Percentiles rank a stretch among this genome's conserved stretches.
Conservation (phyloP, 2,888 invertebrate species). For the Arge pagana region DNA sequence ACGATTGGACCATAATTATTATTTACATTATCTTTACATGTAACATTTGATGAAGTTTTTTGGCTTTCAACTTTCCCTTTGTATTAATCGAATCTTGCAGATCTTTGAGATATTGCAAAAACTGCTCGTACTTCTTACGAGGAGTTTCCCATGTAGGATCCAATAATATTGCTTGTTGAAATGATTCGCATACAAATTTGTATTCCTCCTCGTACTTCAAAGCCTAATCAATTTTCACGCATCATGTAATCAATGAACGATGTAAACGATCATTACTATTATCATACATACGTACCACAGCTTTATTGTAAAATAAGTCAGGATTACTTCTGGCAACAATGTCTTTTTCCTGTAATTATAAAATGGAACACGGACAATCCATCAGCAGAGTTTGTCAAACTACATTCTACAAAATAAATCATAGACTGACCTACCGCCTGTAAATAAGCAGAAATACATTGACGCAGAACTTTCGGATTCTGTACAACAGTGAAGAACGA, state of each 20-base stretch:
- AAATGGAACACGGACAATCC: constrained; percentile 25
- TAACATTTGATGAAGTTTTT: constrained; percentile 70
- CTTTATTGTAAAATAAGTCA: constrained; percentile 84
- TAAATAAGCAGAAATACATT: constrained; percentile 78
- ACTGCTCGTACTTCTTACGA: constrained; percentile 63
- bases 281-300: constrained; percentile 67
- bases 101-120: constrained; percentile 69
- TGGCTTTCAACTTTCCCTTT: constrained; percentile 76
- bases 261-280: constrained; percentile 5
- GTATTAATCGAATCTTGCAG: constrained; percentile 68
- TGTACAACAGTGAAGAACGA: constrained; percentile 78
- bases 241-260: constrained; percentile 8
- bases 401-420: too few species aligned
- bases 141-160: constrained; percentile 81
- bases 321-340: constrained; percentile 73
- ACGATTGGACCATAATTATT: constrained; percentile 8
- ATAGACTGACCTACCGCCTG: constrained; percentile 69
- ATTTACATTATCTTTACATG: constrained; percentile 58
- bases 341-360: constrained; percentile 67
- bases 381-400: constrained; percentile 14
- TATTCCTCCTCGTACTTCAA: constrained; percentile 81
- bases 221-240: constrained; percentile 60
- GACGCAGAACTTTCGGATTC: constrained; percentile 71
- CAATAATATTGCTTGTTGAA: constrained; percentile 68
- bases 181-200: constrained; percentile 70